Evolutionary conservation across 2,888 invertebrate genomes (phyloP).

Genomic region (Latrodectus hesperus): DNA sequence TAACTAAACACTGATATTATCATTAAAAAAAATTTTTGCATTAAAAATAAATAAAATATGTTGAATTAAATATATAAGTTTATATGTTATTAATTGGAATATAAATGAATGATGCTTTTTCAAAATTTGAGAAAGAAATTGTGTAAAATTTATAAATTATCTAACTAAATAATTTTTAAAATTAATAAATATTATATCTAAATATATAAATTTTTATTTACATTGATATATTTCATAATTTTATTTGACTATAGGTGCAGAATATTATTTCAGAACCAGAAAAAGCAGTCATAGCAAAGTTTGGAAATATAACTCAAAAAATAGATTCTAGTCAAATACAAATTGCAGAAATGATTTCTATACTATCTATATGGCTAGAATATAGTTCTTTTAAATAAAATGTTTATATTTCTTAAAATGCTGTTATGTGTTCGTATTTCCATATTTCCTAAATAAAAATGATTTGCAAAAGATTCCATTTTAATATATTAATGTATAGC

Average conservation of each 20-base stretch:
- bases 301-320: constrained; percentile 84
- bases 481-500: no score
- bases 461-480: no score
- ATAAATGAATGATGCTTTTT: not conserved
- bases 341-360: constrained; percentile 87
- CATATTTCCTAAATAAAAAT: no score
- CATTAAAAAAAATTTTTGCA: no score
- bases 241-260: constrained; percentile 79
- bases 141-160: not conserved
- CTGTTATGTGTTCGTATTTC: no score
- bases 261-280: constrained; percentile 92
- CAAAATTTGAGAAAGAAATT: not conserved
- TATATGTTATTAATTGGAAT: not conserved
- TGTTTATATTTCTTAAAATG: not conserved
- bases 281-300: constrained; percentile 83
- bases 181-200: not conserved
- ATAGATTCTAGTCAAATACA: constrained; percentile 86
- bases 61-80: not conserved
- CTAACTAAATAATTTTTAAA: not conserved
- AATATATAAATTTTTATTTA: constrained; percentile 1
- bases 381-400: constrained; percentile 37
- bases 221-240: not conserved
- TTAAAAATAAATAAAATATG: not conserved
- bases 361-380: constrained; percentile 83
- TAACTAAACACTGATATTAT: no score